Evolutionary conservation across 2,113 vertebrate genomes (phyloP).

Genomic region (Zingel zingel): DNA sequence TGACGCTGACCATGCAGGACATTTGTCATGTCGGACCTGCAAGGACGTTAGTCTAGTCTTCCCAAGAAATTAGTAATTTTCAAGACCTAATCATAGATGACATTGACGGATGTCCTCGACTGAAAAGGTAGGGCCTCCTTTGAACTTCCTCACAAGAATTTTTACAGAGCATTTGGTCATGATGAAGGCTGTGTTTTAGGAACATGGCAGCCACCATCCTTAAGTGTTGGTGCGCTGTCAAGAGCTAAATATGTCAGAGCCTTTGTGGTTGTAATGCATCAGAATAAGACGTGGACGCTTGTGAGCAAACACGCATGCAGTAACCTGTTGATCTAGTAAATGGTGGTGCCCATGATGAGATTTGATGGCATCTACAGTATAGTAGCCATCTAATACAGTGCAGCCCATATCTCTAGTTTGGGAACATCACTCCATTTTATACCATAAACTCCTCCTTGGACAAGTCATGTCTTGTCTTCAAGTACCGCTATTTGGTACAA

Average conservation of each 20-base stretch:
- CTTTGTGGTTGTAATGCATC: constrained; percentile 31
- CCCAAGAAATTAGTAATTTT: constrained; percentile 62
- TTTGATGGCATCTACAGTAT: background rate
- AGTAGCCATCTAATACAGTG: background rate
- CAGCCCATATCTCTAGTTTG: background rate
- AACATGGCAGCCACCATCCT: constrained; percentile 1
- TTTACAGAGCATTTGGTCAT: constrained; percentile 23
- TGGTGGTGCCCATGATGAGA: background rate
- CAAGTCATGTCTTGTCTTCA: constrained; percentile 19
- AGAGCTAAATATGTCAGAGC: constrained; percentile 1
- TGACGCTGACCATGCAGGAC: constrained; percentile 74
- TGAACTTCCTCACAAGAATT: constrained; percentile 53
- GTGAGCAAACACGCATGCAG: constrained; percentile 3
- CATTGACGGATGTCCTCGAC: constrained; percentile 74
- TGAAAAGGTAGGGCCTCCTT: constrained; percentile 54
- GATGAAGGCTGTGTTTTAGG: constrained; percentile 48
- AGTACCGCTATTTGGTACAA: background rate
- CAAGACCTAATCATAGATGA: constrained; percentile 73
- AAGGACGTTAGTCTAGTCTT: constrained; percentile 68
- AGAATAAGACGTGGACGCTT: background rate
- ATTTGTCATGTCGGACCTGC: constrained; percentile 70
- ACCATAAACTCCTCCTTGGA: background rate
- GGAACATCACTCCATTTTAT: background rate
- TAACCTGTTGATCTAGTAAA: constrained; percentile 9
- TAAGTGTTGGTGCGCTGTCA: background rate